phyloP scores from a whole-genome alignment of 2,113 vertebrate species.

The Sylvietta virens region DNA sequence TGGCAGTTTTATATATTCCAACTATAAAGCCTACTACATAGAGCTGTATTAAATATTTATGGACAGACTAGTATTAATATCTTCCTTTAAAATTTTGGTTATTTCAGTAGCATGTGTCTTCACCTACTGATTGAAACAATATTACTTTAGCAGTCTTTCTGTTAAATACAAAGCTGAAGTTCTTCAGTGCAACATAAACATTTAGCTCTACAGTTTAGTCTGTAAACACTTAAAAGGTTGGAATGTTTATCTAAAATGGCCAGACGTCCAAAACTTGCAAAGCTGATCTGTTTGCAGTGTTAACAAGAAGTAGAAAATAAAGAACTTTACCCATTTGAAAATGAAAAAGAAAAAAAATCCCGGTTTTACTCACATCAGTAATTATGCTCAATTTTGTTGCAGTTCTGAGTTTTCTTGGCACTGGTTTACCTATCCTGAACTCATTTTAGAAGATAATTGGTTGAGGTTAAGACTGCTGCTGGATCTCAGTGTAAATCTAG shows the following conservation, averaged over 20 bases:
- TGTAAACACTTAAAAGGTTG: conserved; percentile 42
- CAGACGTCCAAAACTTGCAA: conserved; percentile 5
- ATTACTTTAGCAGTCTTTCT: conserved; percentile 18
- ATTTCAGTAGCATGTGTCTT: conserved; percentile 11
- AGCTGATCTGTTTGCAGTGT: neutral
- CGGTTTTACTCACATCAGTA: neutral
- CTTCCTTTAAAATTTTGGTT: neutral
- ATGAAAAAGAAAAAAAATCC: neutral
- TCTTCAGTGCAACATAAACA: conserved; percentile 31
- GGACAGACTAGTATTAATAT: neutral
- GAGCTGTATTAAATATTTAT: neutral
- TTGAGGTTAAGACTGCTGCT: neutral
- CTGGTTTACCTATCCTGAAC: neutral
- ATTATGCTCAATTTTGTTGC: neutral
- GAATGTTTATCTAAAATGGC: conserved; percentile 39
- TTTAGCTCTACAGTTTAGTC: conserved; percentile 39
- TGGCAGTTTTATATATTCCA: neutral
- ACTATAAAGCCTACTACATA: neutral
- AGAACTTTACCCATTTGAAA: neutral
- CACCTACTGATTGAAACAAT: conserved; percentile 40
- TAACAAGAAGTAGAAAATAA: neutral
- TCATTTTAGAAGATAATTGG: neutral
- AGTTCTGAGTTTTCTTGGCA: neutral
- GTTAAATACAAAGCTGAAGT: conserved; percentile 10
- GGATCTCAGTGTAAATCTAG: neutral